Evolutionary conservation across 1,140 invertebrate species (phyloP).

Genomic region (Saccostrea echinata): DNA sequence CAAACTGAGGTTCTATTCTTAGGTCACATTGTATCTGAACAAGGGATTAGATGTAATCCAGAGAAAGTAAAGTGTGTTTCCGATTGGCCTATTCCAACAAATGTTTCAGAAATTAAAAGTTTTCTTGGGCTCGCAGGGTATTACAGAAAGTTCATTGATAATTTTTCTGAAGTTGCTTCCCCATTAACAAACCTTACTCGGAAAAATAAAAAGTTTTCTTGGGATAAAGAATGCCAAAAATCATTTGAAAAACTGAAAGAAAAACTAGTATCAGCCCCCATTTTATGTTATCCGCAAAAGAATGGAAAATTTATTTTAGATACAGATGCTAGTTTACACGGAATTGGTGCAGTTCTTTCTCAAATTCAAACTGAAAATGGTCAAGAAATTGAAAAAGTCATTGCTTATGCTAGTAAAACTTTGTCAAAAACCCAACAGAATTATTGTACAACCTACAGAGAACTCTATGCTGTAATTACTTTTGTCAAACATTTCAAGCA

Average conservation of each 20-base stretch:
- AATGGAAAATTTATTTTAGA: no score
- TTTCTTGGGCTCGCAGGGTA: conserved; percentile 26
- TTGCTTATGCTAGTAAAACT: conserved; percentile 45
- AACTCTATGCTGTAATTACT: conserved; percentile 58
- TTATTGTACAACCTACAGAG: conserved; percentile 51
- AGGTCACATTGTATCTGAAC: no score
- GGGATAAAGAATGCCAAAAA: conserved; percentile 48
- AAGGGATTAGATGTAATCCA: conserved; percentile 41
- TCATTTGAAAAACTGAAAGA: conserved; percentile 60
- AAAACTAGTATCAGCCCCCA: no score
- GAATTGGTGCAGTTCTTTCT: no score
- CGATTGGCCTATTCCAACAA: conserved; percentile 47
- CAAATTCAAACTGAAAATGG: no score
- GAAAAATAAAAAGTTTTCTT: conserved; percentile 25
- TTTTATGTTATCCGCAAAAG: no score
- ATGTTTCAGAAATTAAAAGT: background rate
- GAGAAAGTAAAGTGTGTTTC: conserved; percentile 45
- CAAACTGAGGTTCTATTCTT: background rate
- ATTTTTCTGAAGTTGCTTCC: conserved; percentile 30
- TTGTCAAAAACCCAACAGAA: no score
- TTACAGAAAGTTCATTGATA: conserved; percentile 33
- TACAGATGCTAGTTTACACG: no score
- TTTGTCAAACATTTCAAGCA: conserved; percentile 42
- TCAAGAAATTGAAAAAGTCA: conserved; percentile 57
- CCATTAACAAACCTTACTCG: conserved; percentile 1